Percentiles rank a stretch among this genome's conserved stretches.
These are phyloP conservation scores for Eclectus roratus DNA, from an alignment of 2,113 vertebrate species.

Conservation along the genomic window DNA sequence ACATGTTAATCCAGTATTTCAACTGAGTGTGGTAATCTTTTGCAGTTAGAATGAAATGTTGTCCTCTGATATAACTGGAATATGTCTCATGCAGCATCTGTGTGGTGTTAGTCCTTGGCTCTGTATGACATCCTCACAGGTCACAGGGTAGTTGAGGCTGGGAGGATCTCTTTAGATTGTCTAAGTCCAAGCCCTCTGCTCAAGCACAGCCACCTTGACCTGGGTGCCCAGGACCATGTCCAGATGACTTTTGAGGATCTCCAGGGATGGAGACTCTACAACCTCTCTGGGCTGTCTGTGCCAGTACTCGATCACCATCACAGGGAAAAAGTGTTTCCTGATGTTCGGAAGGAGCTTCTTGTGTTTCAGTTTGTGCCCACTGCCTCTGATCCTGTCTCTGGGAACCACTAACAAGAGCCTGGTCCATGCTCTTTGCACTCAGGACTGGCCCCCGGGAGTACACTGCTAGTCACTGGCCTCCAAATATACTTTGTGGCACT, in stretches of 20 bases:
- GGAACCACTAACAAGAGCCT: not conserved
- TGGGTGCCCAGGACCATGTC: not conserved
- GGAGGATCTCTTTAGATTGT: not conserved
- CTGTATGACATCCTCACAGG: not conserved
- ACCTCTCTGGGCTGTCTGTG: not conserved
- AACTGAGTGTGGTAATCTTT: not conserved
- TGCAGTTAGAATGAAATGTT: not conserved
- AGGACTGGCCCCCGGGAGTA: not conserved
- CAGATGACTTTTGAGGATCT: not conserved
- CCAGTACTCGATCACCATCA: not conserved
- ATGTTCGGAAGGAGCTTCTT: not conserved
- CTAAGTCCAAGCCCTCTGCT: not conserved
- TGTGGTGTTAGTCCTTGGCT: not conserved
- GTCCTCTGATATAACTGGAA: not conserved
- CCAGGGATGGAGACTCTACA: not conserved
- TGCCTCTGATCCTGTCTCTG: not conserved
- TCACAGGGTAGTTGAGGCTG: not conserved
- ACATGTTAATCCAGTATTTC: not conserved
- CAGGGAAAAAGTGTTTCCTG: not conserved
- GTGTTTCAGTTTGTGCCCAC: accelerated
- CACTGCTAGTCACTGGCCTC: not conserved
- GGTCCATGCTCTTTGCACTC: not conserved
- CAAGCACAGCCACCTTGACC: not conserved
- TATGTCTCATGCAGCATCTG: not conserved
- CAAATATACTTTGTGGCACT: not conserved